Conservation (phyloP, 2,113 vertebrate species). For the Sturnira hondurensis region DNA sequence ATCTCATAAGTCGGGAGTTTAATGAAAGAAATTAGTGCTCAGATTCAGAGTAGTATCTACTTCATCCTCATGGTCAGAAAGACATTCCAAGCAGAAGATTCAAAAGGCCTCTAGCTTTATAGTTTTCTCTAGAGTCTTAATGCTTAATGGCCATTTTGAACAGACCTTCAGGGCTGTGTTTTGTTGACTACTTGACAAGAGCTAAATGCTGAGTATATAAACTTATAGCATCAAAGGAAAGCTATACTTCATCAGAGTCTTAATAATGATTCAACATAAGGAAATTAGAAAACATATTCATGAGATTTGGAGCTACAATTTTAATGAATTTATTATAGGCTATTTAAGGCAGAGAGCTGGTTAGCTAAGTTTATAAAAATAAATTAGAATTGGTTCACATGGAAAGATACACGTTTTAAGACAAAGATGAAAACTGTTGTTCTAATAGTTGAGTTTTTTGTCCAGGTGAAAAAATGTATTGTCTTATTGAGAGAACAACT, state of each 20-base stretch:
- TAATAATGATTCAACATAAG: background rate
- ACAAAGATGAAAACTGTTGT: background rate
- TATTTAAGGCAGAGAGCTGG: background rate
- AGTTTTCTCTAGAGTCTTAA: background rate
- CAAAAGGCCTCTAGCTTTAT: too few species aligned
- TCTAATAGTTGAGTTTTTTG: background rate
- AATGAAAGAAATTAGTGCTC: background rate
- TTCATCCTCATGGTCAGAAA: background rate
- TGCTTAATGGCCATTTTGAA: background rate
- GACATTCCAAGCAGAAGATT: background rate
- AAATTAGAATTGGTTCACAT: background rate
- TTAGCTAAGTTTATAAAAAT: background rate
- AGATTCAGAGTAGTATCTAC: background rate
- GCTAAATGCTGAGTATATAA: background rate
- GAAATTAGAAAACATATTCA: background rate
- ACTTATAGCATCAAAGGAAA: background rate
- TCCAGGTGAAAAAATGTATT: background rate
- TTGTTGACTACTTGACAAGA: background rate
- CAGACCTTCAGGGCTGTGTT: too few species aligned
- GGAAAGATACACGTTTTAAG: background rate
- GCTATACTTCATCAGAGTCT: background rate
- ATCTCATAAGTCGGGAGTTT: background rate
- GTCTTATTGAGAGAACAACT: background rate
- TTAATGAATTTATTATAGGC: background rate
- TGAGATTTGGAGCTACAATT: rapidly evolving